Evolutionary conservation across 2,888 invertebrate species (phyloP).

Genomic region (Drosophila sordidula): DNA sequence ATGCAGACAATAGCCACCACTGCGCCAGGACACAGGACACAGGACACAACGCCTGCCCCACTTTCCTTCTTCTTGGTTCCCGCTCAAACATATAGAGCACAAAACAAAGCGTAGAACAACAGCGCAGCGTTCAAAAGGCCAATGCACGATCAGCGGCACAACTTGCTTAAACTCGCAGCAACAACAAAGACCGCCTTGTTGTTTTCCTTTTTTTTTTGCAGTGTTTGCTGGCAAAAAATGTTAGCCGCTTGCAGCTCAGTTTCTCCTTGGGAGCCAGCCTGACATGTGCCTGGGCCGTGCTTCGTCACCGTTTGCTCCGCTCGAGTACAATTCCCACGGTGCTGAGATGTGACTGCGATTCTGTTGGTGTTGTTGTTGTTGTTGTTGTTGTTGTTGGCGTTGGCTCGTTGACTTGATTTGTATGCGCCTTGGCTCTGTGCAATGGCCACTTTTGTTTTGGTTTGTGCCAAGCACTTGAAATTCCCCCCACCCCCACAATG

Average conservation of each 20-base stretch:
- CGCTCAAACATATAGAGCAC: conserved; percentile 4
- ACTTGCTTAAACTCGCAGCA: conserved; percentile 32
- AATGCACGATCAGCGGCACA: conserved; percentile 66
- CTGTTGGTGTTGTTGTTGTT: conserved; percentile 29
- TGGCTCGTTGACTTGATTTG: conserved; percentile 63
- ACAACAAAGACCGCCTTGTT: conserved; percentile 10
- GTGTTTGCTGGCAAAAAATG: conserved; percentile 42
- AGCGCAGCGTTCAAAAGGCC: conserved; percentile 46
- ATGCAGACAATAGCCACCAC: conserved; percentile 57
- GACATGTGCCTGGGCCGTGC: conserved; percentile 37
- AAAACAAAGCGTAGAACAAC: conserved; percentile 31
- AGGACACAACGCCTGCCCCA: conserved; percentile 43
- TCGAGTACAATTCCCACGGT: conserved; percentile 42
- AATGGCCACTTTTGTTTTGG: conserved; percentile 70
- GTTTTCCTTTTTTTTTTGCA: conserved; percentile 3
- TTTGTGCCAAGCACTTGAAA: conserved; percentile 55
- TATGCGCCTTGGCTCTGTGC: conserved; percentile 66
- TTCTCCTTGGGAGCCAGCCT: conserved; percentile 20
- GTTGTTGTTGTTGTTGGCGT: conserved; percentile 35
- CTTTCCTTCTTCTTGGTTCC: conserved; percentile 25
- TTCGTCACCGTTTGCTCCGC: conserved; percentile 29
- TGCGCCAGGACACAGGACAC: conserved; percentile 39
- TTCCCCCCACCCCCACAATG: conserved; percentile 37
- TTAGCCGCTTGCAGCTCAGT: conserved; percentile 26
- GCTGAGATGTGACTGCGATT: conserved; percentile 50